Evolutionary conservation across 2,888 invertebrate genomes (phyloP), one percentile per base, ranked within the genome.

Genomic region (Phengaris alcon): DNA sequence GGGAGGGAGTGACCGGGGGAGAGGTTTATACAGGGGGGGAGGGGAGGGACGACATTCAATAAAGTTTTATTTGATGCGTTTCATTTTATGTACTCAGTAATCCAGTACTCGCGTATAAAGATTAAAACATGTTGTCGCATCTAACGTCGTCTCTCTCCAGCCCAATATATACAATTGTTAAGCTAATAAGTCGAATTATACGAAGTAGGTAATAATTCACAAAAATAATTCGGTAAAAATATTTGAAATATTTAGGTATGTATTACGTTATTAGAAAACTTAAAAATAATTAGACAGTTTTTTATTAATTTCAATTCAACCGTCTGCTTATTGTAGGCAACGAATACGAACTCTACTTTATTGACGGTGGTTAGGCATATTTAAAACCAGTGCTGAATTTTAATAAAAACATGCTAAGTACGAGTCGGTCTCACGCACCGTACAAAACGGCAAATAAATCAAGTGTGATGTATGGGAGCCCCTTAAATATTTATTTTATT

Each of bases 61-160:
- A 64, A 64, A 35, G 35, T 64, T 64, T 64, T 64, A 64, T 64
- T 64, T 10, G 35, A 64, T 64, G 64, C 64, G 64, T 64, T 64
- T 35, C 10, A 2, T 64, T 64, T 64, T 64, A 64, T 35, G 64
- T 64, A 64, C 22, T 10, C 35, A 35, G 12, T 52, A 22, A 9
- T n/a, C n/a, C n/a, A n/a, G n/a, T n/a, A n/a, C 12, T 12, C 64
- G 35, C 10, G 64, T 64, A 35, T 5, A 35, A 64, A 64, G 64
- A 64, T 64, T 64, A 35, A 64, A 35, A 12, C 15, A 15, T 64
- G 9, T 64, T 12, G 22, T 12, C 52, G 10, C 0, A 3, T 6
- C 22, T 22, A 0, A 59, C 10, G 35, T 10, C 22, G 10, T 22
- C 35, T 22, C 9, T 10, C 35, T 35, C 35, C 35, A 3, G 4